Base-by-base conservation (phyloP, 1,140 invertebrate genomes). In the Pogonomyrmex barbatus region DNA sequence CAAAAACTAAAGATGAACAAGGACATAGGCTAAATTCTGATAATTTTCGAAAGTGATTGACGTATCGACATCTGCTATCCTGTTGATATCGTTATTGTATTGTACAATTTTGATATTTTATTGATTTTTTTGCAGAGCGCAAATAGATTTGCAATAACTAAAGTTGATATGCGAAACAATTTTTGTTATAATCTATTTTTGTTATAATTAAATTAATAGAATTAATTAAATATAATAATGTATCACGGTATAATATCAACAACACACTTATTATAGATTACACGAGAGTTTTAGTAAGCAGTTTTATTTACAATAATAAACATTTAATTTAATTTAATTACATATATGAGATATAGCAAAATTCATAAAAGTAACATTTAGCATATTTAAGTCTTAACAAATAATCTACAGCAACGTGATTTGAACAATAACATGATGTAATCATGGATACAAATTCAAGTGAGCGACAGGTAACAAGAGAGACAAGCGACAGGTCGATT, bases 31-130 rank as follows among this genome's bases (percentile, higher is more conserved):
- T 62, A 73, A 75, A 67, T 88, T 85, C 60, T 84, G 85, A 76
- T 60, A 45, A 89, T 88, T 78, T 86, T 83, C 56, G 45, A 75
- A 24, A 67, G 60, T 89, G 85, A 87, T 89, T 89, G 88, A 89
- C 90, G 14, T 91, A 91, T 89, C 86, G 85, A 87, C 75, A 90
- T 58, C 63, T 85, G 73, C 45, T 68, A 89, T 88, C 86, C 76
- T 50, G 39, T 85, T 45, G 86, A 85, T 65, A 83, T 86, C 79
- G 65, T 87, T 71, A 78, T 77, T 77, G 73, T 56, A 73, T 84
- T 67, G 63, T 75, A 30, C 70, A 78, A 85, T 85, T 88, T 88
- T 42, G 75, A 50, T 71, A 65, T 33, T 77, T 83, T n/a, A 67
- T 85, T 36, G 73, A 79, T 56, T 79, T 85, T 58, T 85, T 56